Base-by-base conservation (phyloP, 2,888 invertebrate species). In the Volucella inflata region DNA sequence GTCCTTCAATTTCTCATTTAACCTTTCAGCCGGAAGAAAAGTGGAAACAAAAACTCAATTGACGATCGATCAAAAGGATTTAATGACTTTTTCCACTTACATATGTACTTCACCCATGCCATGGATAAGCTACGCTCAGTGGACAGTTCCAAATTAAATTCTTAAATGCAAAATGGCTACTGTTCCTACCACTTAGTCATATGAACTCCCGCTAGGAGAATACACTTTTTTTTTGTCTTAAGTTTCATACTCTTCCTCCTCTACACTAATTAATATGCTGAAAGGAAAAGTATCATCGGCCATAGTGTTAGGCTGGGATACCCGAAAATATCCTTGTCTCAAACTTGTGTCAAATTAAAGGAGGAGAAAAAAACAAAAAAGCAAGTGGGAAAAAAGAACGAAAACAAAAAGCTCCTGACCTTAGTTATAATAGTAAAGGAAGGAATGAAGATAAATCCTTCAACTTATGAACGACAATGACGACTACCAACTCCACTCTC, bases 191-290 rank as follows among this genome's bases (percentile, higher is more conserved):
- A 12, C 0, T 10, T 21, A 11, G 30, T 30, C 17, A 9, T 30
- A 40, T 21, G 42, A 40, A 16, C 40, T 51, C 16, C 38, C 14
- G 10, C 38, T 11, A 44, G 11, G 17, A 38, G 12, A 21, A 70
- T n/a, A 40, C n/a, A 38, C n/a, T n/a, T n/a, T n/a, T n/a, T n/a
- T n/a, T n/a, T n/a, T n/a, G n/a, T n/a, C n/a, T n/a, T n/a, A n/a
- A n/a, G 10, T 14, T 46, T 30, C 17, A 48, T 57, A 21, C 21
- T 30, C 6, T 30, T 40, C 21, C 44, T 57, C 38, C 38, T 14
- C 16, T n/a, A 14, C 50, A 74, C 74, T 74, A 74, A 74, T 74
- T 74, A 75, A 48, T 65, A 65, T 40, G 65, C 65, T 50, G 14
- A 75, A 57, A 42, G 57, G 50, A 50, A 57, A 65, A 57, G 48